Conservation (phyloP, 1,140 invertebrate species). For the Yoshiicerus persimilis region DNA sequence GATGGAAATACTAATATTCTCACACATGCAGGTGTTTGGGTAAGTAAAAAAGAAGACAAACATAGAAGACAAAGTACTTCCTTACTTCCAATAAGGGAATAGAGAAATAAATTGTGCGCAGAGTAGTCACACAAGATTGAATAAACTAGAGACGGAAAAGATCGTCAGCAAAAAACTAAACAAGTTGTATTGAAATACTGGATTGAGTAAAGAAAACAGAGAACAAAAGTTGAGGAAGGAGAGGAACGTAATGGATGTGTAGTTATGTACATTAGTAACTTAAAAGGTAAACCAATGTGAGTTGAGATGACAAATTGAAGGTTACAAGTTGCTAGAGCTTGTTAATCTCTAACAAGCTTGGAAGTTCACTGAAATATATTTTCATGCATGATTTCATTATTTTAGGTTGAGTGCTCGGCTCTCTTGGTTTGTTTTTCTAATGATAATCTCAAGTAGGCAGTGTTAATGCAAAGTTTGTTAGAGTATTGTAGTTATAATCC, state of each 20-base stretch:
- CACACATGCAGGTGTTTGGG: background rate
- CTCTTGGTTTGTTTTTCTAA: background rate
- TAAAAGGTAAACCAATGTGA: background rate
- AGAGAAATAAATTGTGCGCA: background rate
- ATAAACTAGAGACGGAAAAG: background rate
- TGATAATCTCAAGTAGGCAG: background rate
- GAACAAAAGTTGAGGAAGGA: slow-evolving; percentile 12
- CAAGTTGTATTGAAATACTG: background rate
- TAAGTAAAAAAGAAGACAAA: background rate
- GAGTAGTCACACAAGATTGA: background rate
- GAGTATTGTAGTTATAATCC: background rate
- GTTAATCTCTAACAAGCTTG: background rate
- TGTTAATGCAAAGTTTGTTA: background rate
- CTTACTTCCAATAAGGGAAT: background rate
- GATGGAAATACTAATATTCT: background rate
- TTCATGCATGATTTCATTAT: background rate
- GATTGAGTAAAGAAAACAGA: background rate
- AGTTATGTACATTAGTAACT: background rate
- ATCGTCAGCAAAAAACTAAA: background rate
- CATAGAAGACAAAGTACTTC: background rate
- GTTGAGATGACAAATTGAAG: background rate
- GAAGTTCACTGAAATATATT: background rate
- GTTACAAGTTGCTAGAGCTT: background rate
- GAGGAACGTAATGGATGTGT: background rate
- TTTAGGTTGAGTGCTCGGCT: background rate